phyloP scores from a whole-genome alignment of 1,140 invertebrate species.

The Hydropsyche tenuis region DNA sequence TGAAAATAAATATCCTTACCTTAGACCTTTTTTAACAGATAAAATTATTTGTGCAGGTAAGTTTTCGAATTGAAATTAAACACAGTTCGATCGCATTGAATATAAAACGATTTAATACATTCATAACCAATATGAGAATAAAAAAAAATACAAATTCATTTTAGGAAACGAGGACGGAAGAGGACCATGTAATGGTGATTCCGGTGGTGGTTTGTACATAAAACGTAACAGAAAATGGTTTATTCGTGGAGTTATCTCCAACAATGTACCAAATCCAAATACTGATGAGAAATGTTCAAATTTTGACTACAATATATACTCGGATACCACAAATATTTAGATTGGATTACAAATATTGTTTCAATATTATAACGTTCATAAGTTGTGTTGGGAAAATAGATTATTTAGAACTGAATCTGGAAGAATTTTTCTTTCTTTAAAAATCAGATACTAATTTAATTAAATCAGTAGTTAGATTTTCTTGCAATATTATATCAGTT shows the following conservation, averaged over 20 bases:
- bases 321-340: constrained; percentile 56
- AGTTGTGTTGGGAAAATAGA: too few relatives aligned
- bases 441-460: too few relatives aligned
- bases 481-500: too few relatives aligned
- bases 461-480: too few relatives aligned
- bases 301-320: constrained; percentile 59
- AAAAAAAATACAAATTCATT: not conserved
- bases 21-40: constrained; percentile 63
- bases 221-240: constrained; percentile 57
- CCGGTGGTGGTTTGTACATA: constrained; percentile 65
- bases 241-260: constrained; percentile 60
- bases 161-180: constrained; percentile 59
- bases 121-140: too few relatives aligned
- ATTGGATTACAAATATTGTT: too few relatives aligned
- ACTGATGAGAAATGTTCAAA: constrained; percentile 56
- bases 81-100: too few relatives aligned
- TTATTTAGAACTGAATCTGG: too few relatives aligned
- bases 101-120: too few relatives aligned
- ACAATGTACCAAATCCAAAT: constrained; percentile 54
- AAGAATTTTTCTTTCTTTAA: too few relatives aligned
- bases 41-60: constrained; percentile 66
- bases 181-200: constrained; percentile 67
- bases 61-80: too few relatives aligned
- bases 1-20: constrained; percentile 61
- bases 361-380: too few relatives aligned